Evolutionary conservation across 2,888 invertebrate species (phyloP), one percentile per base, ranked within the genome.

Genomic region (Synanthedon tipuliformis): DNA sequence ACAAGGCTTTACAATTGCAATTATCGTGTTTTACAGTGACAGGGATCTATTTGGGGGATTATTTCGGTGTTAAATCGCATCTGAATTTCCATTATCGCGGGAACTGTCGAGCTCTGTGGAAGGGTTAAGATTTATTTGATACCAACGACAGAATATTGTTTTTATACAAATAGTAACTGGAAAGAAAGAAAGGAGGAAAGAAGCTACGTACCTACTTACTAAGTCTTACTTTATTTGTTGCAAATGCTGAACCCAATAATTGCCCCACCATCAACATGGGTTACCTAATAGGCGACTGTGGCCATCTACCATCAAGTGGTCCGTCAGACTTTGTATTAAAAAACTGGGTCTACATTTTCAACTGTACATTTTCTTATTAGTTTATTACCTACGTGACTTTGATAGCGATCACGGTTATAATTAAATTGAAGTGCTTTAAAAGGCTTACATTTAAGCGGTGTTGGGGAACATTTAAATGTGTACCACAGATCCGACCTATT

Each of bases 1-100:
- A 50, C 52, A 52, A 55, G 52, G 54, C 54, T 56, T 56, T 55
- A 49, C 58, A 59, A 23, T 55, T 56, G 55, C 58, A 59, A 59
- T 59, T 55, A 58, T 55, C 55, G 55, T 59, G 58, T 55, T 58
- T 58, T 58, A 58, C 54, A 55, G 56, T 53, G 56, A 56, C 56
- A 56, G 51, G 54, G 54, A 54, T 51, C 34, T 52, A 52, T 49
- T 55, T 56, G 55, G 52, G 51, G 57, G 57, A 56, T 59, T 58
- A 59, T 59, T 60, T 52, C 54, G 52, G 57, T 55, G 55, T 59
- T 60, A 58, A 61, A 61, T 61, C 59, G 57, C 57, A 53, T 13
- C 54, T 51, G 58, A 60, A 60, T 57, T 61, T 59, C 58, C 59
- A 61, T 59, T 59, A 58, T 57, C 53, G 34, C 34, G 55, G 55